Base-by-base conservation (phyloP, 2,888 invertebrate genomes). In the Schizaphis graminum region DNA sequence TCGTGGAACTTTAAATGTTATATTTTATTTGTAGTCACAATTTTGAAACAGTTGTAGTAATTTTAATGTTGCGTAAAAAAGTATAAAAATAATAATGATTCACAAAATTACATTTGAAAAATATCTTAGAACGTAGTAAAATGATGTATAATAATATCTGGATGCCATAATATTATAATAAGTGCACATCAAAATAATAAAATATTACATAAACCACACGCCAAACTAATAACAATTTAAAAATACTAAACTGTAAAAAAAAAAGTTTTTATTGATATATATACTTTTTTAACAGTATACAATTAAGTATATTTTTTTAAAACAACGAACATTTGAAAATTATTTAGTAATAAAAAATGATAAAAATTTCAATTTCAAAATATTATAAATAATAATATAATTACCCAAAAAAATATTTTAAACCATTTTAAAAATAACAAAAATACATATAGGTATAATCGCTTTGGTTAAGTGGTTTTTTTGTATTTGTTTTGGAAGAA, bases 1-100 rank as follows among this genome's bases (percentile, higher is more conserved):
- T 67, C n/a, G 16, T 7, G 7, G 21, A 67, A 67, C 67, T 35
- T 67, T 67, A 16, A 67, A n/a, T 67, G 16, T 21, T 5, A 35
- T 67, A n/a, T n/a, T 67, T 67, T 67, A 67, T n/a, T 35, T 35
- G 35, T 77, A 21, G 77, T 35, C 21, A 41, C 77, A 41, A 77
- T 77, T 77, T 77, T 77, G 35, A 77, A 77, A 77, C 87, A 21
- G n/a, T 88, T 24, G 35, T 35, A 88, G n/a, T 53, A n/a, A 53
- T 88, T 53, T 49, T 88, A n/a, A 88, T n/a, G 49, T n/a, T 53
- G 87, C 53, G 35, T n/a, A 53, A 49, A n/a, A 49, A 53, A 88
- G n/a, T 21, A 88, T 53, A 21, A 88, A 49, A 88, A 88, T 35
- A n/a, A 88, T 49, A 53, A 35, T 53, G 77, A 77, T 77, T 7